Percentiles rank a stretch among this genome's conserved stretches.
Evolutionary conservation across 2,888 invertebrate species (phyloP).

Genomic region (Bombylius major): DNA sequence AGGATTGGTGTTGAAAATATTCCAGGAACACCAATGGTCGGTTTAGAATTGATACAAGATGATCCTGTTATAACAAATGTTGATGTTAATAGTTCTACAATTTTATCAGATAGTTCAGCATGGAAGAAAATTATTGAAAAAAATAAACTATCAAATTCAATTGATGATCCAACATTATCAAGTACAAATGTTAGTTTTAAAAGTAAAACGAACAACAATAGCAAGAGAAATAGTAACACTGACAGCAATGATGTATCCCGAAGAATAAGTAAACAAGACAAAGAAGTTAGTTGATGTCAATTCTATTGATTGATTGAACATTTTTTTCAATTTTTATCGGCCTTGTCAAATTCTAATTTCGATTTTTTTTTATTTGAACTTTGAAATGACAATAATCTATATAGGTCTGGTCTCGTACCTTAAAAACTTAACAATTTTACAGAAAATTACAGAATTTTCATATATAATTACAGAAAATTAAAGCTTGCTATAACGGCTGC

Average conservation of each 20-base stretch:
- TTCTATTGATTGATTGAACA: too few relatives aligned
- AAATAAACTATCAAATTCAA: constrained; percentile 3
- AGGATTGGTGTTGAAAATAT: constrained; percentile 36
- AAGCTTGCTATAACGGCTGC: too few relatives aligned
- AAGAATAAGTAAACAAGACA: constrained; percentile 33
- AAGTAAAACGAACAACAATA: constrained; percentile 19
- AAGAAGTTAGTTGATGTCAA: constrained; percentile 21
- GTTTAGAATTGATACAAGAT: constrained; percentile 24
- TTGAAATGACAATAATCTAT: too few relatives aligned
- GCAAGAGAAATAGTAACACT: constrained; percentile 26
- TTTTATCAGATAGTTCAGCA: not conserved
- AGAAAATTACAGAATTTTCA: too few relatives aligned
- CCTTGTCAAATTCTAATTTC: too few relatives aligned
- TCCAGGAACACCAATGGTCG: constrained; percentile 35
- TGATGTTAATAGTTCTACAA: constrained; percentile 3
- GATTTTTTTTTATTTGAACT: too few relatives aligned
- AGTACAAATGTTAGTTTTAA: constrained; percentile 23
- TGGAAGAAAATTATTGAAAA: constrained; percentile 4
- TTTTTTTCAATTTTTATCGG: too few relatives aligned
- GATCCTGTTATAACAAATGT: constrained; percentile 5
- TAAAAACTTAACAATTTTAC: too few relatives aligned
- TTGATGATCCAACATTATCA: constrained; percentile 22
- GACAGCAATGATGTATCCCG: constrained; percentile 23
- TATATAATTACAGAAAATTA: too few relatives aligned
- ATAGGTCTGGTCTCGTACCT: too few relatives aligned